These are phyloP conservation scores for Pavo muticus DNA, from an alignment of 2,113 vertebrate genomes.

Conservation along the genomic window DNA sequence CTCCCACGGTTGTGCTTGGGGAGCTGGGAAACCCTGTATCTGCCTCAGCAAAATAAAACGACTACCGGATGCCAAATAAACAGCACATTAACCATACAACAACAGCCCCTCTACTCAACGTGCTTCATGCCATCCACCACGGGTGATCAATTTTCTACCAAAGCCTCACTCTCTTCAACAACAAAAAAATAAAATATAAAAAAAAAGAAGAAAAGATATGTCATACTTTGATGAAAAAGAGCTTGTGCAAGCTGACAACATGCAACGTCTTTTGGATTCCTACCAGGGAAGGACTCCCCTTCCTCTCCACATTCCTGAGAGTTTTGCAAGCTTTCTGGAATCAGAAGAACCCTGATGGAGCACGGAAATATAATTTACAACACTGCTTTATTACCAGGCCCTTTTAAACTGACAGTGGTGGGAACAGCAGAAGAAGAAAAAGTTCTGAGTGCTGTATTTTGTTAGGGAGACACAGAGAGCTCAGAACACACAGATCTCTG, in stretches of 20 bases:
- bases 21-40: slow-evolving; percentile 64
- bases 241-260: neutral
- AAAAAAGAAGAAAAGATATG: neutral
- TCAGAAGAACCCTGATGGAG: neutral
- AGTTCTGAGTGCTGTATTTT: neutral
- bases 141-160: neutral
- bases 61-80: slow-evolving; percentile 48
- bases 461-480: neutral
- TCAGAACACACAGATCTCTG: neutral
- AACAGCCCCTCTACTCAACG: slow-evolving; percentile 8
- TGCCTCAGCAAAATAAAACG: slow-evolving; percentile 60
- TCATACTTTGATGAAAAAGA: neutral
- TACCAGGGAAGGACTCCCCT: slow-evolving; percentile 7
- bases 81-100: slow-evolving; percentile 37
- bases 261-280: neutral
- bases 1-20: slow-evolving; percentile 43
- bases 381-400: neutral
- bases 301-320: neutral
- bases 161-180: neutral
- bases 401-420: neutral
- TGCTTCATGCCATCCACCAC: slow-evolving; percentile 21
- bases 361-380: neutral
- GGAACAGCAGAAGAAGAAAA: neutral
- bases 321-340: slow-evolving; percentile 6
- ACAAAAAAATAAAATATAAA: neutral